Percentiles rank a stretch among this genome's conserved stretches.
Conservation (phyloP, 2,888 invertebrate genomes). For the Aquatica leii region DNA sequence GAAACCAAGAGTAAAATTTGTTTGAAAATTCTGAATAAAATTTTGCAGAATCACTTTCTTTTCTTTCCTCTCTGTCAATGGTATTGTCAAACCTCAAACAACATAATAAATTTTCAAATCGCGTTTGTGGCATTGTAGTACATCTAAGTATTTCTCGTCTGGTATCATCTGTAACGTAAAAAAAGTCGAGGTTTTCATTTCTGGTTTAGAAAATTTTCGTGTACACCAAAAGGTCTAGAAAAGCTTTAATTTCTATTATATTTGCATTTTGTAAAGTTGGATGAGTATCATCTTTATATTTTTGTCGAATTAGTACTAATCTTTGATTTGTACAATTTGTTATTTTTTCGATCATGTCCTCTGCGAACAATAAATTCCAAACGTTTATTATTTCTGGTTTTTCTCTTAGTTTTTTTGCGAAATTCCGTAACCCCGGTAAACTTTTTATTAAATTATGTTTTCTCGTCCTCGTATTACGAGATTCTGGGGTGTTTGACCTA, state of each 20-base stretch:
- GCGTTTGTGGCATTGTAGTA: slow-evolving; percentile 1
- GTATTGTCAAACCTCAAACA: not conserved
- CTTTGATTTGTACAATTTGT: not conserved
- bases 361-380: slow-evolving; percentile 16
- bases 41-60: not conserved
- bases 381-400: not conserved
- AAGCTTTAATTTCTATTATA: slow-evolving; percentile 1
- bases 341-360: slow-evolving; percentile 8
- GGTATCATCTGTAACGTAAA: slow-evolving; percentile 17
- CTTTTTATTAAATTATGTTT: not conserved
- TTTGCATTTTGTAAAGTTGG: not conserved
- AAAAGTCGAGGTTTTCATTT: slow-evolving; percentile 9
- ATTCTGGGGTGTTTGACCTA: too few relatives aligned
- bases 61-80: not conserved
- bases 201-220: slow-evolving; percentile 15
- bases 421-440: slow-evolving; percentile 6
- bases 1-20: not conserved
- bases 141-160: slow-evolving; percentile 11
- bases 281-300: not conserved
- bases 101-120: not conserved
- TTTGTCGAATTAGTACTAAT: not conserved
- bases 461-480: too few relatives aligned
- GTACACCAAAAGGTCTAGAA: slow-evolving; percentile 11
- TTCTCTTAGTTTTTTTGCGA: not conserved
- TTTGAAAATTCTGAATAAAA: not conserved